Evolutionary conservation across 2,888 invertebrate species (phyloP).

Genomic region (Asteroscopus sphinx): DNA sequence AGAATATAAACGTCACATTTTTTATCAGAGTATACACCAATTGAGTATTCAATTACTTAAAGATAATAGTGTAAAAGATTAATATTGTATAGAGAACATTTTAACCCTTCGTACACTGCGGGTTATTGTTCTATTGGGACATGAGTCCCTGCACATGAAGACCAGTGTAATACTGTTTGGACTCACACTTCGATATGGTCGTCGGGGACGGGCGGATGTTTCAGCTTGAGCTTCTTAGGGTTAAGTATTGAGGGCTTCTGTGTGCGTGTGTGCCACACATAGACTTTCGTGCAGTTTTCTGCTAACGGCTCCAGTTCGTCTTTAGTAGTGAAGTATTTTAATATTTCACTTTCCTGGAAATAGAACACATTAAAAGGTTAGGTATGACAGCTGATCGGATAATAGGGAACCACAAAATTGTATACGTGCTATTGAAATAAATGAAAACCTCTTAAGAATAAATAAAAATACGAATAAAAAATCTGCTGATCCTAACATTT

Average conservation of each 20-base stretch:
- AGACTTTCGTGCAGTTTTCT: slow-evolving; percentile 97
- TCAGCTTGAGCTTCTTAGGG: slow-evolving; percentile 92
- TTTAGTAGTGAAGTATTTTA: slow-evolving; percentile 92
- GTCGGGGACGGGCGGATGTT: slow-evolving; percentile 77
- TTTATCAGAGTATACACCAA: slow-evolving; percentile 37
- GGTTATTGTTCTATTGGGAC: slow-evolving; percentile 36
- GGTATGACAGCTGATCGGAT: too few relatives aligned
- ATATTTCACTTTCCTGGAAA: slow-evolving; percentile 94
- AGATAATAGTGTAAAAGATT: slow-evolving; percentile 38
- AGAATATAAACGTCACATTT: slow-evolving; percentile 17
- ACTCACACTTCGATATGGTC: slow-evolving; percentile 83
- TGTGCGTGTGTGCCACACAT: slow-evolving; percentile 99
- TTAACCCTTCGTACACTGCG: slow-evolving; percentile 31
- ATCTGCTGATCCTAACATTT: too few relatives aligned
- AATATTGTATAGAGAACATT: slow-evolving; percentile 38
- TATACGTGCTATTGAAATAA: too few relatives aligned
- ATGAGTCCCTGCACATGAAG: slow-evolving; percentile 31
- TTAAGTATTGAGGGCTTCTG: slow-evolving; percentile 94
- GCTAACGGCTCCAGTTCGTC: slow-evolving; percentile 97
- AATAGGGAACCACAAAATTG: too few relatives aligned
- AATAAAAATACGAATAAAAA: too few relatives aligned
- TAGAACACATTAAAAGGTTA: not conserved
- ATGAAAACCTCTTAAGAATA: too few relatives aligned
- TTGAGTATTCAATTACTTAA: slow-evolving; percentile 50
- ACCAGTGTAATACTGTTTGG: slow-evolving; percentile 39